Evolutionary conservation across 30 jellyfish, hydroid and myxozoan genomes (phyloP).

Genomic region (Catostylus mosaicus): DNA sequence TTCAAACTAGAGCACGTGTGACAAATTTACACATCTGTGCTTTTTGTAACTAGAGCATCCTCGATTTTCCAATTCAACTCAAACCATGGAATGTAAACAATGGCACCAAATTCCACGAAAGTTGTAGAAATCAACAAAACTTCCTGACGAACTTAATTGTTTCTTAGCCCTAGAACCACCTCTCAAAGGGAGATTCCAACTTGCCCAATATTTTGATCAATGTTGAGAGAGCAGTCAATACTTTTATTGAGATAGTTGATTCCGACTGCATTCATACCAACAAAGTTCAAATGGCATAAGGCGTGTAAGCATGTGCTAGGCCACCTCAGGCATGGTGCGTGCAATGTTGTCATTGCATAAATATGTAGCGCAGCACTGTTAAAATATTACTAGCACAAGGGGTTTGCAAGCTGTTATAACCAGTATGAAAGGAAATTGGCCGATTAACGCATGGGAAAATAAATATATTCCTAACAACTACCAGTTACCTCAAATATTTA

Average conservation of each 20-base stretch:
- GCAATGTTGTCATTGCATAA: background rate
- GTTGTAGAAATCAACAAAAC: no score
- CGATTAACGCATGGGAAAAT: background rate
- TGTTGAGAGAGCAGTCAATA: no score
- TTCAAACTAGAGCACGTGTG: background rate
- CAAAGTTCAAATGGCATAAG: no score
- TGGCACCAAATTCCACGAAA: background rate
- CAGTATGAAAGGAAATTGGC: background rate
- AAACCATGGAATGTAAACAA: background rate
- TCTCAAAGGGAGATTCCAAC: no score
- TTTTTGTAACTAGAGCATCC: background rate
- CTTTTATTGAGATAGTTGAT: no score
- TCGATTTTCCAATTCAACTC: background rate
- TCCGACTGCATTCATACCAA: no score
- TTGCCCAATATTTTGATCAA: no score
- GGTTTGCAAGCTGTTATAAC: background rate
- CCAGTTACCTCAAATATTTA: no score
- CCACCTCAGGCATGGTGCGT: slow-evolving; percentile 13
- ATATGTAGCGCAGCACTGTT: background rate
- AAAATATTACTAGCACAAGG: background rate
- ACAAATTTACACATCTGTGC: background rate
- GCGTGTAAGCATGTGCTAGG: no score
- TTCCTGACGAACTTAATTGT: no score
- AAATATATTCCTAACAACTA: background rate
- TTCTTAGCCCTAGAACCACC: no score